phyloP scores from a whole-genome alignment of 2,888 invertebrate species.

The Litoditis marina region DNA sequence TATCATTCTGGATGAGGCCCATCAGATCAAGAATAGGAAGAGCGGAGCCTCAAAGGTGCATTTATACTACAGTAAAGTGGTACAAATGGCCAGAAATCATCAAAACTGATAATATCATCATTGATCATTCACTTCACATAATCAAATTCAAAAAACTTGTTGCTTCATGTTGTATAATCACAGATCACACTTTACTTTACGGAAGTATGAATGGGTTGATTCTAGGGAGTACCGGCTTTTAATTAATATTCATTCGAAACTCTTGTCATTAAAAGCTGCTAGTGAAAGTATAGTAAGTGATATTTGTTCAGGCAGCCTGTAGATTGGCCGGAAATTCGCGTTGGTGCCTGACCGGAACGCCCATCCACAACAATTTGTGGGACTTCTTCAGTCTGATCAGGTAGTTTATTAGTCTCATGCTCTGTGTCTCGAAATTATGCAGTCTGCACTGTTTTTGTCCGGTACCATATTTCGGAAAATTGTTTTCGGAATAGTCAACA shows the following conservation, averaged over 20 bases:
- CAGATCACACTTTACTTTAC: too few relatives aligned
- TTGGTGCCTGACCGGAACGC: slow-evolving; percentile 85
- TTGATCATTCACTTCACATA: too few relatives aligned
- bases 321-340: slow-evolving; percentile 70
- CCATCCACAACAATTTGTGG: slow-evolving; percentile 86
- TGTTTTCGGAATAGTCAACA: too few relatives aligned
- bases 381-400: slow-evolving; percentile 67
- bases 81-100: too few relatives aligned
- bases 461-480: too few relatives aligned
- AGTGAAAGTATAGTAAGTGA: too few relatives aligned
- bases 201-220: too few relatives aligned
- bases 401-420: slow-evolving; percentile 45
- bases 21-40: slow-evolving; percentile 79
- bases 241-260: too few relatives aligned
- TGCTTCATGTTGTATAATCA: background rate
- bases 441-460: too few relatives aligned
- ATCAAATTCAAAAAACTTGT: too few relatives aligned
- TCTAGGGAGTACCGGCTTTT: too few relatives aligned
- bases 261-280: slow-evolving; percentile 59
- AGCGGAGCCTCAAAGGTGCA: slow-evolving; percentile 23
- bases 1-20: slow-evolving; percentile 88
- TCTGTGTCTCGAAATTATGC: background rate
- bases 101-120: too few relatives aligned
- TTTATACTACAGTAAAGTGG: background rate
- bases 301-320: slow-evolving; percentile 69